phyloP scores from a whole-genome alignment of 2,888 invertebrate genomes.

The Xylota segnis region DNA sequence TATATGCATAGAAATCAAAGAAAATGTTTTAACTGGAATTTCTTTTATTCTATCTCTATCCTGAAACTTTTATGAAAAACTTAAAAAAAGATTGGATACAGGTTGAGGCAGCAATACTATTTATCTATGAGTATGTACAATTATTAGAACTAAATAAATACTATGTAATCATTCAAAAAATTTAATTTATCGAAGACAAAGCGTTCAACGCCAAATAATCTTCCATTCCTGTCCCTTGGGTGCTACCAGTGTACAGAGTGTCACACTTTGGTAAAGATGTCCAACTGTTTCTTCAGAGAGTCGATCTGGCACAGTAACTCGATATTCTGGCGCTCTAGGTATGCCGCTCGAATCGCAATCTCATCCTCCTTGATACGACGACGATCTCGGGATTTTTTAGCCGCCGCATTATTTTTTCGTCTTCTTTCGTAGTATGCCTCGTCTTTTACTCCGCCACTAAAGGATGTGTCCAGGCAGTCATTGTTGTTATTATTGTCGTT shows the following conservation, averaged over 20 bases:
- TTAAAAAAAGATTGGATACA: too few relatives aligned
- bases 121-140: background rate
- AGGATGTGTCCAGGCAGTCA: conserved; percentile 12
- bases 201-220: conserved; percentile 81
- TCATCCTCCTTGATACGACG: conserved; percentile 96
- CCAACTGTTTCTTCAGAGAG: conserved; percentile 87
- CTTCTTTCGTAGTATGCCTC: conserved; percentile 94
- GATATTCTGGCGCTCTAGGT: conserved; percentile 94
- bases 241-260: conserved; percentile 37
- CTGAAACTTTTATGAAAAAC: too few relatives aligned
- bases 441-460: conserved; percentile 86
- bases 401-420: conserved; percentile 96
- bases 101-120: too few relatives aligned
- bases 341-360: conserved; percentile 94
- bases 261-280: conserved; percentile 79
- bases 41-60: too few relatives aligned
- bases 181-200: conserved; percentile 1
- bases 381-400: conserved; percentile 96
- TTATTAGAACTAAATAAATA: background rate
- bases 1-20: too few relatives aligned
- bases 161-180: background rate
- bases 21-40: too few relatives aligned
- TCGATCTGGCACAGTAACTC: conserved; percentile 90
- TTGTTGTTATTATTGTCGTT: conserved; percentile 59
- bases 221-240: background rate